Percentiles rank a stretch among this genome's conserved stretches.
Conservation (phyloP, 2,888 invertebrate genomes). For the Ctenicera cuprea region DNA sequence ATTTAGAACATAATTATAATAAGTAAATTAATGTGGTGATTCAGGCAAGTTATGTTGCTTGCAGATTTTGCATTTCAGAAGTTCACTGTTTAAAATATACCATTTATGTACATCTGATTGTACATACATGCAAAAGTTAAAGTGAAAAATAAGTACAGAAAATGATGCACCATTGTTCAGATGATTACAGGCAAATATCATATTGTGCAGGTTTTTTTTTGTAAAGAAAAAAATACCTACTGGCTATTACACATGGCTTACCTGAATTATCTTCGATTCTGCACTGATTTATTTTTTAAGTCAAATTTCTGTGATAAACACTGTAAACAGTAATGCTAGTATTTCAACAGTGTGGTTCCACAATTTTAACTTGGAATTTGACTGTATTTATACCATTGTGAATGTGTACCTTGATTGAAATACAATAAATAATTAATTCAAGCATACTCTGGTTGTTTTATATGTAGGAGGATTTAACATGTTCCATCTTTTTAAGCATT, state of each 20-base stretch:
- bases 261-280: constrained; percentile 33
- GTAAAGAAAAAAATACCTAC: too few species aligned
- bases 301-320: constrained; percentile 66
- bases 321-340: constrained; percentile 45
- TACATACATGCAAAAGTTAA: too few species aligned
- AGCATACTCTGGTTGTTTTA: not conserved
- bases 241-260: constrained; percentile 3
- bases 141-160: too few species aligned
- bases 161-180: too few species aligned
- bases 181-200: too few species aligned
- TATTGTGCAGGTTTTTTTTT: too few species aligned
- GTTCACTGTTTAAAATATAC: too few species aligned
- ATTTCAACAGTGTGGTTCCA: constrained; percentile 48
- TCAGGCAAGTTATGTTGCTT: constrained; percentile 28
- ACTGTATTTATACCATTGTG: constrained; percentile 54
- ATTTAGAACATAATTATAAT: constrained; percentile 6
- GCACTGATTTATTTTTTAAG: constrained; percentile 60
- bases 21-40: constrained; percentile 27
- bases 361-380: constrained; percentile 52
- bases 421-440: constrained; percentile 32
- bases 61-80: not conserved
- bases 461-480: not conserved
- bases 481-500: too few species aligned
- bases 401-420: constrained; percentile 50
- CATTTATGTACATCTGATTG: constrained; percentile 70